phyloP scores from a whole-genome alignment of 2,797 vertebrate species.

The Pipistrellus nathusii region DNA sequence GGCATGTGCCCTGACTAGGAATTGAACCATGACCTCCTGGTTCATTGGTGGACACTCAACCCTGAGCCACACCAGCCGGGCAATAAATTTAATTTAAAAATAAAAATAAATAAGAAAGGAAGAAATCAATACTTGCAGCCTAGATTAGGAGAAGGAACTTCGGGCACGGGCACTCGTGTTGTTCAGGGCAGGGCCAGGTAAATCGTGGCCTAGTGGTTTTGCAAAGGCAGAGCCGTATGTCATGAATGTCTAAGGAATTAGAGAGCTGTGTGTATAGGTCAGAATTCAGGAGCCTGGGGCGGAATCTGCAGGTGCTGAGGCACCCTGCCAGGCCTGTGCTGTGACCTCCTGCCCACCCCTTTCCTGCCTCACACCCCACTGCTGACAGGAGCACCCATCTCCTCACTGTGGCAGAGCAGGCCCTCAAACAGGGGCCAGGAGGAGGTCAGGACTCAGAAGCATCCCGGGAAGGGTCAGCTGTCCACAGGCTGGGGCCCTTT shows the following conservation, averaged over 20 bases:
- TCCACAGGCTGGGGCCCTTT: background rate
- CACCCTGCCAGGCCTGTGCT: background rate
- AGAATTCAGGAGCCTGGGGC: background rate
- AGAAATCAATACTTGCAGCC: background rate
- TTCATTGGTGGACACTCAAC: too few relatives aligned
- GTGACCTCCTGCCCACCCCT: fast-evolving
- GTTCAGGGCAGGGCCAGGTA: background rate
- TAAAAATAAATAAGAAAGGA: background rate
- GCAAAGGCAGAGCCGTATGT: background rate
- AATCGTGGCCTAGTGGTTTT: fast-evolving
- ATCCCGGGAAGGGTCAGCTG: background rate
- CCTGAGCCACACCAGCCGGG: too few relatives aligned
- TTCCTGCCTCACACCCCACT: fast-evolving
- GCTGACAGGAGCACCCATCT: too few relatives aligned
- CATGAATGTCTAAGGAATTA: background rate
- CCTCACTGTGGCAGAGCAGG: background rate
- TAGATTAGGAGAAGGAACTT: background rate
- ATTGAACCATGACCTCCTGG: too few relatives aligned
- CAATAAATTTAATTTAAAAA: background rate
- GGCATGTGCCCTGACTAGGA: too few relatives aligned
- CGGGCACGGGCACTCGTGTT: background rate
- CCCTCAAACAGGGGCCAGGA: fast-evolving
- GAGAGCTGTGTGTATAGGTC: background rate
- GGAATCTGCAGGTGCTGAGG: background rate
- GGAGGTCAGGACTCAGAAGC: background rate